Conservation (phyloP, 1,140 invertebrate species). For the Hyles vespertilio region DNA sequence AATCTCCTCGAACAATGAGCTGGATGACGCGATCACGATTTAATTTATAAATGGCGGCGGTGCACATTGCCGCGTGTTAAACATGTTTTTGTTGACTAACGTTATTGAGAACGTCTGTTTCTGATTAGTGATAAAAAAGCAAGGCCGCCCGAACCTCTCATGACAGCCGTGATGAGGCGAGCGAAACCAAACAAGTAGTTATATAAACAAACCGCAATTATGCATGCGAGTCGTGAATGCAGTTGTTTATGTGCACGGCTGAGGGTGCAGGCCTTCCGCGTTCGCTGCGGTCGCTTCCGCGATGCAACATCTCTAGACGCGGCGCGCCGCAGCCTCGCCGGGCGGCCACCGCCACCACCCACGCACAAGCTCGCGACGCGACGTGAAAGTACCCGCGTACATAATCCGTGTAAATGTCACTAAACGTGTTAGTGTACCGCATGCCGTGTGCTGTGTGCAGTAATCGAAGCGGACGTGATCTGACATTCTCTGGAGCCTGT, state of each 20-base stretch:
- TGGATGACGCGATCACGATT: conserved; percentile 13
- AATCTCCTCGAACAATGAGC: conserved; percentile 20
- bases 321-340: conserved; percentile 3
- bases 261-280: conserved; percentile 10
- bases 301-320: conserved; percentile 16
- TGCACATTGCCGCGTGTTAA: background rate
- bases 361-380: background rate
- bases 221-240: conserved; percentile 10
- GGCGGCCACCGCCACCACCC: background rate
- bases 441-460: background rate
- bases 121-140: conserved; percentile 10
- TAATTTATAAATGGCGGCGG: conserved; percentile 7
- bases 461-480: conserved; percentile 32
- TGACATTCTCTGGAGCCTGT: conserved; percentile 32
- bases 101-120: conserved; percentile 4
- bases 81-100: conserved; percentile 5
- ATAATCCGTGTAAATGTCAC: conserved; percentile 26
- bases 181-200: background rate
- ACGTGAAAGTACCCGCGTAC: conserved; percentile 28
- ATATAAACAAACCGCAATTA: conserved; percentile 12
- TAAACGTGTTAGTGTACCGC: conserved; percentile 18
- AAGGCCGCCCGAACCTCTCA: conserved; percentile 10
- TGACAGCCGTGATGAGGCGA: conserved; percentile 6
- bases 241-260: conserved; percentile 2
- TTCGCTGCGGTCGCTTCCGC: conserved; percentile 22